phyloP scores from a whole-genome alignment of 2,888 invertebrate species.

The Pedicia rivosa region DNA sequence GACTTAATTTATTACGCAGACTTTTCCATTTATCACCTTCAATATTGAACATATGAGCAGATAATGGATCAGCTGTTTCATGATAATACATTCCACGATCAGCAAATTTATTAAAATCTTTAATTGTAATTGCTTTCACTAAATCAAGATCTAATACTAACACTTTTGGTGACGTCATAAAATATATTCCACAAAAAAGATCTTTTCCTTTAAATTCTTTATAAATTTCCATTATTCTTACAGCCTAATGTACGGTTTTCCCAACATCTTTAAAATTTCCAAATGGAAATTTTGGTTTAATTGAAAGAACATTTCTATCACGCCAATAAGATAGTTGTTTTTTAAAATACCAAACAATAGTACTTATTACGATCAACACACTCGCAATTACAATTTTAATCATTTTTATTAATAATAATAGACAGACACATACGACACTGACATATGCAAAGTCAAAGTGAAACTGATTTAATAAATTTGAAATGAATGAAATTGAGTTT shows the following conservation, averaged over 20 bases:
- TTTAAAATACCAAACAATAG: too few species aligned
- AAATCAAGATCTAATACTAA: conserved; percentile 17
- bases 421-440: too few species aligned
- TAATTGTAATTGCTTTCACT: conserved; percentile 20
- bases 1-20: conserved; percentile 29
- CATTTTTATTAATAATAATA: too few species aligned
- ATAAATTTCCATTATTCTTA: conserved; percentile 15
- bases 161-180: conserved; percentile 9
- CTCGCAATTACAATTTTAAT: too few species aligned
- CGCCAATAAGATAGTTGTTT: too few species aligned
- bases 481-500: too few species aligned
- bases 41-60: conserved; percentile 22
- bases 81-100: conserved; percentile 23
- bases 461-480: too few species aligned
- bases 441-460: too few species aligned
- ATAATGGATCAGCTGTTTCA: conserved; percentile 23
- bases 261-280: conserved; percentile 17
- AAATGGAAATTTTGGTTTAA: conserved; percentile 18
- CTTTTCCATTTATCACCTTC: conserved; percentile 32
- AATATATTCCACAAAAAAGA: conserved; percentile 10
- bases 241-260: conserved; percentile 14
- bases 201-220: conserved; percentile 9
- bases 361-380: too few species aligned
- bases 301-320: conserved; percentile 18
- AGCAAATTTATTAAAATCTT: conserved; percentile 26